Base-by-base conservation (phyloP, 2,888 invertebrate genomes). In the Dyspetes luteomarginatus region DNA sequence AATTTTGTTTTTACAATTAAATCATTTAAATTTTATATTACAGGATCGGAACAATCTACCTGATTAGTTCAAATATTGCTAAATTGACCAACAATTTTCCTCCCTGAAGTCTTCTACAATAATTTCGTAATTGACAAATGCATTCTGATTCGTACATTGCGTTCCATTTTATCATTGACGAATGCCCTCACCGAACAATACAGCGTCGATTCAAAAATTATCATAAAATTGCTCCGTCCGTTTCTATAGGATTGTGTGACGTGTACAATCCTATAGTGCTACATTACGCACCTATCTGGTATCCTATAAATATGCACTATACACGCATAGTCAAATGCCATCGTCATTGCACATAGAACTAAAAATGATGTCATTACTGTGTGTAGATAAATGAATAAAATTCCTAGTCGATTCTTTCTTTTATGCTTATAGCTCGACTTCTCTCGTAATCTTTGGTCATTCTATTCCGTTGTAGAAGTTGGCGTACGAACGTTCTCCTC, bases 161-260 rank as follows among this genome's bases (percentile, higher is more conserved):
- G 26, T 64, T 58, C 60, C 7, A 26, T 78, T 71, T 52, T 17
- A 67, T 78, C 67, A 58, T 78, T 67, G 58, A 52, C 26, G n/a
- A 78, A 72, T 28, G 58, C 43, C 60, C 43, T 36, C 50, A 17
- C 3, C 60, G 9, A 62, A 74, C 74, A 43, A 79, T 48, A n/a
- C n/a, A 24, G 30, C 50, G 41, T 43, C 43, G 50, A 65, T 75
- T 65, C 17, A 69, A 24, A 52, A 71, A 65, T 65, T 75, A 65
- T 58, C 74, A 71, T 75, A 71, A 79, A 79, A 79, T 75, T 65
- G 65, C 69, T 26, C 65, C 69, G 41, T 69, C 58, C 64, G 79
- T 79, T 79, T 75, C 26, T 22, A 22, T 41, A 48, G 41, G 62
- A 56, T 26, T 5, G 19, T 64, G 41, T 1, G 12, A 9, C 7